These are phyloP conservation scores for Quadriops clusia DNA, from an alignment of 2,888 invertebrate genomes.

Conservation along the genomic window DNA sequence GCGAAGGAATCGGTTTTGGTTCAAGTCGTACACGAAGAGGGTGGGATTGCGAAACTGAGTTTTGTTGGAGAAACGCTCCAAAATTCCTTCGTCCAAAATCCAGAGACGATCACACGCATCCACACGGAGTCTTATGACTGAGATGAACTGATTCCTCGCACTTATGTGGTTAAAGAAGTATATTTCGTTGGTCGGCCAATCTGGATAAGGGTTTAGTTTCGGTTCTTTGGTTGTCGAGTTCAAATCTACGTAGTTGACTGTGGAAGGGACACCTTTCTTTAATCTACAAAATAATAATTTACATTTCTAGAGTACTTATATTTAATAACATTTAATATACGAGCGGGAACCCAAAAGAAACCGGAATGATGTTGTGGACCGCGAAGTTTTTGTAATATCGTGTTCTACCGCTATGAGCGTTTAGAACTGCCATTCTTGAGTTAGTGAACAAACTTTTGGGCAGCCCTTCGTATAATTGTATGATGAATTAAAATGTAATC, in stretches of 20 bases:
- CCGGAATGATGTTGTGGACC: no score
- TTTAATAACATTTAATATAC: no score
- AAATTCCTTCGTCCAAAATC: constrained; percentile 74
- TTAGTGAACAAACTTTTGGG: no score
- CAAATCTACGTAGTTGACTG: constrained; percentile 66
- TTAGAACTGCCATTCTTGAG: no score
- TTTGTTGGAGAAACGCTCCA: constrained; percentile 64
- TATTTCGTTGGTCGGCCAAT: constrained; percentile 59
- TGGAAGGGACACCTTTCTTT: constrained; percentile 76
- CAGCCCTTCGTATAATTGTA: no score
- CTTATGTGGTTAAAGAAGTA: no score
- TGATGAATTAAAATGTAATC: no score
- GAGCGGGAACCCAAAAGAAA: no score
- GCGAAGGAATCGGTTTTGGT: constrained; percentile 57
- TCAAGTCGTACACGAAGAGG: constrained; percentile 63
- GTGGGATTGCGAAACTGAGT: constrained; percentile 71
- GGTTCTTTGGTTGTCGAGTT: constrained; percentile 55
- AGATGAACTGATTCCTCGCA: constrained; percentile 61
- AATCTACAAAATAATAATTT: no score
- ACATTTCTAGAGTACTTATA: no score
- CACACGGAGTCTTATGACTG: constrained; percentile 67
- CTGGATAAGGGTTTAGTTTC: constrained; percentile 65
- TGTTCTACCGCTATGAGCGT: no score
- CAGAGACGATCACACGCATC: constrained; percentile 70
- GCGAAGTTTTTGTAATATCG: no score